Evolutionary conservation across 2,797 vertebrate species (phyloP), one percentile per base, ranked within the genome.

Genomic region (Etheostoma nigrum): DNA sequence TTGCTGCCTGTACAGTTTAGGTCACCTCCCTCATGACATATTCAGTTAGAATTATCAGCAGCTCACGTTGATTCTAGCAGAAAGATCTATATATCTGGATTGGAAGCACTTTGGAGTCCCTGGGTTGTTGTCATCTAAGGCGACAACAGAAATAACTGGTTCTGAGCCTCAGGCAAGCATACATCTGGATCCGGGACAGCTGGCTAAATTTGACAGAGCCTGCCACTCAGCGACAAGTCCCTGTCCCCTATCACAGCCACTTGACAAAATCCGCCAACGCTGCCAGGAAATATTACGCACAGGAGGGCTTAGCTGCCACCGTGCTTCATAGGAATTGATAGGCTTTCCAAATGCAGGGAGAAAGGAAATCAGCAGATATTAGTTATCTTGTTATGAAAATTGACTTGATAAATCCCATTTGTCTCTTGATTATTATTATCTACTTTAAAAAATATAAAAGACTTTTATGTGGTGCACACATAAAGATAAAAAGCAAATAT

Each of bases 151-250:
- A 93, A 88, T 80, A 85, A 87, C 74, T 84, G 78, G 74, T 74
- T 75, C 64, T 76, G 81, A 81, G 88, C 86, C 83, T 84, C 75
- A 57, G 83, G 89, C 84, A 51, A 79, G 68, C 60, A 42, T 30
- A 59, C 52, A 61, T 83, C 81, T 81, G 78, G 73, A 90, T 90
- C 57, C 57, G 53, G 78, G 90, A 89, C 85, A 91, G 85, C 83
- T 89, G 87, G 87, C 76, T 85, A 86, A 86, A 86, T 91, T 74
- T 93, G 91, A 92, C 86, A 88, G 73, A 81, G 81, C 48, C 81
- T 89, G 88, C 85, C 88, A 88, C 82, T 85, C 75, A 67, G 78
- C 10, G 71, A 88, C 85, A 86, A 79, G 72, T 86, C 78, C 87
- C 80, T 53, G 65, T 85, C 80, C 81, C 68, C 81, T 76, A 69